Conservation (phyloP, 2,888 invertebrate genomes). For the Eilema sororculum region DNA sequence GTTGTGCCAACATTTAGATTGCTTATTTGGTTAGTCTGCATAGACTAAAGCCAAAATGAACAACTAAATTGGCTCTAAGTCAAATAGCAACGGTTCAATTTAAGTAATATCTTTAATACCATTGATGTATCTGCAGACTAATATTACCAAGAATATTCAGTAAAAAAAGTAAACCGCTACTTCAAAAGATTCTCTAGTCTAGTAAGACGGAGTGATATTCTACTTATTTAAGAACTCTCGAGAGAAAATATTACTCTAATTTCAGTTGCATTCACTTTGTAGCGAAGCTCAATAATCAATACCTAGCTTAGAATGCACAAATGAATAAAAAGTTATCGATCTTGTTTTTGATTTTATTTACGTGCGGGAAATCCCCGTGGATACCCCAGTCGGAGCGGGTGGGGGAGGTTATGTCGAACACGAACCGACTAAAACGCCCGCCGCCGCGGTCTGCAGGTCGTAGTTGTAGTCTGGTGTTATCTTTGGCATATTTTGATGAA, state of each 20-base stretch:
- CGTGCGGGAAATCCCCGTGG: no score
- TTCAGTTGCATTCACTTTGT: background rate
- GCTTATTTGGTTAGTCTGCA: constrained; percentile 10
- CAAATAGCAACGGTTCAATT: constrained; percentile 10
- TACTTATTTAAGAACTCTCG: background rate
- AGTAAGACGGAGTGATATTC: background rate
- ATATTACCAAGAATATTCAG: background rate
- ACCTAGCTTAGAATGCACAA: background rate
- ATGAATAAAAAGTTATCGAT: no score
- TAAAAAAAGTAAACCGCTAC: no score
- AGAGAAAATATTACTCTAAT: background rate
- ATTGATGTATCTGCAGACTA: background rate
- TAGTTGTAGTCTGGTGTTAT: no score
- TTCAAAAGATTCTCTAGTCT: background rate
- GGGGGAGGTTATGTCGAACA: no score
- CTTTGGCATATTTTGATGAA: no score
- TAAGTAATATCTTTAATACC: background rate
- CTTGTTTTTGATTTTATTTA: no score
- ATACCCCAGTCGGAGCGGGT: no score
- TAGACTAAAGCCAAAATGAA: constrained; percentile 16
- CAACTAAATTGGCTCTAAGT: constrained; percentile 16
- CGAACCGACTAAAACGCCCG: no score
- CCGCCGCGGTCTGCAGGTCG: no score
- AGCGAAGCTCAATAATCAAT: no score
- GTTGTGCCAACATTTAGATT: constrained; percentile 22